These are phyloP conservation scores for Heliothis virescens DNA, from an alignment of 1,140 invertebrate genomes.

Conservation along the genomic window DNA sequence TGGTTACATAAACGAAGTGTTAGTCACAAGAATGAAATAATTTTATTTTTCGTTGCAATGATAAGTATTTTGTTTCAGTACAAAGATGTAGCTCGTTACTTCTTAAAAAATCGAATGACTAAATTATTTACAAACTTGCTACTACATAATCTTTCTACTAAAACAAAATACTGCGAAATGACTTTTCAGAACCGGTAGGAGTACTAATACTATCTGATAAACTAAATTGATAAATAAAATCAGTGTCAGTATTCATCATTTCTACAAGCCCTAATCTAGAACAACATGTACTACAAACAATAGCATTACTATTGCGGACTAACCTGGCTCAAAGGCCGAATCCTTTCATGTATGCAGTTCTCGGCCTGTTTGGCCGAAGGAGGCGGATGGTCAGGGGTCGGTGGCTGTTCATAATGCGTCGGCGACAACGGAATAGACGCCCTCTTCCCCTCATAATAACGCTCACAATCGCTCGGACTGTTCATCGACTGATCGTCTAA, in stretches of 20 bases:
- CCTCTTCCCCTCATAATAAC: conserved; percentile 73
- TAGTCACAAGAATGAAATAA: not conserved
- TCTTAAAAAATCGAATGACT: not conserved
- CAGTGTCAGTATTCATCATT: not conserved
- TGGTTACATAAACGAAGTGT: not conserved
- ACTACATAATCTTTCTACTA: conserved; percentile 9
- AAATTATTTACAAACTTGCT: conserved; percentile 15
- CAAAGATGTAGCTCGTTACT: not conserved
- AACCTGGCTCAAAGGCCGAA: conserved; percentile 95
- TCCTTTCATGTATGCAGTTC: conserved; percentile 95
- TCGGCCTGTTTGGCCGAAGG: conserved; percentile 96
- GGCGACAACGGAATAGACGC: conserved; percentile 90
- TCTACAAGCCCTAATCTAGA: not conserved
- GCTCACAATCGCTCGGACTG: conserved; percentile 80
- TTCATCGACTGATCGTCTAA: conserved; percentile 86
- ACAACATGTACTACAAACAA: conserved; percentile 8
- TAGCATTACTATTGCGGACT: conserved; percentile 65
- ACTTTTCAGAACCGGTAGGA: not conserved
- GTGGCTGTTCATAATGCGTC: conserved; percentile 96
- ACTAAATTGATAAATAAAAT: conserved; percentile 12
- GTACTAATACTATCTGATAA: not conserved
- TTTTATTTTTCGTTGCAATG: not conserved
- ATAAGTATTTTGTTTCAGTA: not conserved
- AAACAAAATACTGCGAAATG: not conserved
- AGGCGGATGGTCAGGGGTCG: conserved; percentile 97